phyloP scores from a whole-genome alignment of 2,797 vertebrate genomes.

The Artibeus lituratus region DNA sequence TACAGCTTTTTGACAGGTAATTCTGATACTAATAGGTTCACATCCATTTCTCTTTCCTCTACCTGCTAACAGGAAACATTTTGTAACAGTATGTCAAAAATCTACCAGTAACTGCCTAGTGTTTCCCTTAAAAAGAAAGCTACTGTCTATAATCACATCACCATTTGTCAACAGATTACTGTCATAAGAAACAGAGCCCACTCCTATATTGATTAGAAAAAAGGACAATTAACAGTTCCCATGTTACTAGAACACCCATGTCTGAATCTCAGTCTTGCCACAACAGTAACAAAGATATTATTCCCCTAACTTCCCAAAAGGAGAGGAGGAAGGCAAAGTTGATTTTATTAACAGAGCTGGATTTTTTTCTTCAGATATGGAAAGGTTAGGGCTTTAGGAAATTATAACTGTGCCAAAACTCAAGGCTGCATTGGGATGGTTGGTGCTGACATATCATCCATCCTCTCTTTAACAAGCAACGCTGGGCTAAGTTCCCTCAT shows the following conservation, averaged over 20 bases:
- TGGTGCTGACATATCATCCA: neutral
- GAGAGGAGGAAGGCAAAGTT: neutral
- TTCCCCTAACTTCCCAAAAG: neutral
- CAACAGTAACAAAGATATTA: neutral
- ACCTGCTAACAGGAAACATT: slow-evolving; percentile 80
- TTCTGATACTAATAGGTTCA: slow-evolving; percentile 82
- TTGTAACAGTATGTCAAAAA: slow-evolving; percentile 80
- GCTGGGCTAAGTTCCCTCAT: neutral
- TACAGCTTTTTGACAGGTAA: slow-evolving; percentile 82
- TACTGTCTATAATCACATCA: slow-evolving; percentile 78
- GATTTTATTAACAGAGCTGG: neutral
- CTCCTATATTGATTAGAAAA: neutral
- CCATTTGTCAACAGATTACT: slow-evolving; percentile 79
- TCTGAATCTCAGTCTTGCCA: neutral
- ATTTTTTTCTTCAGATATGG: neutral
- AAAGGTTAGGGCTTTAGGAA: slow-evolving; percentile 27
- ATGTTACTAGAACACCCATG: neutral
- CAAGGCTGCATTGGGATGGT: neutral
- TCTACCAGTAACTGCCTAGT: slow-evolving; percentile 77
- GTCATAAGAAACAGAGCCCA: slow-evolving; percentile 76
- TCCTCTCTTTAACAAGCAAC: neutral
- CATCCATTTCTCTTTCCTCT: slow-evolving; percentile 79
- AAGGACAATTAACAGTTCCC: slow-evolving; percentile 4
- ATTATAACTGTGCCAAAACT: neutral
- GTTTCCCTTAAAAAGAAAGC: slow-evolving; percentile 81